Percentiles rank a stretch among this genome's conserved stretches.
Evolutionary conservation across 1,140 invertebrate species (phyloP).

Genomic region (Dreissena rostriformis): DNA sequence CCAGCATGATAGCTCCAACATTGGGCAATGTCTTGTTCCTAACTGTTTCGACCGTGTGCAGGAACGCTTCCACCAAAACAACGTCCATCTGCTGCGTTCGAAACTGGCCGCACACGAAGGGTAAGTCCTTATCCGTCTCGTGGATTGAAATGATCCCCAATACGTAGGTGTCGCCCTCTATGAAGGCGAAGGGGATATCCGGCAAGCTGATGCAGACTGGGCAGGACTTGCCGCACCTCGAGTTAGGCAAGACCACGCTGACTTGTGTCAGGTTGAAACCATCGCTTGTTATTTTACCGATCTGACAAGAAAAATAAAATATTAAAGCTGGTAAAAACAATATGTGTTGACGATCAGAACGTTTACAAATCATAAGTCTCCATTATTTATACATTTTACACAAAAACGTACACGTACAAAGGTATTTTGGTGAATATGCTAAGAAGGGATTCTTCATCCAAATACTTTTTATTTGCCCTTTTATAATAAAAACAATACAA

Average conservation of each 20-base stretch:
- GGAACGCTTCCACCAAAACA: conserved; percentile 69
- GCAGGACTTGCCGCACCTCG: conserved; percentile 64
- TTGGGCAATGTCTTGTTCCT: conserved; percentile 58
- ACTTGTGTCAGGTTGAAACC: conserved; percentile 38
- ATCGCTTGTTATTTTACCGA: conserved; percentile 52
- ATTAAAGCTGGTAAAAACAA: too few relatives aligned
- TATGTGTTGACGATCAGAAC: too few relatives aligned
- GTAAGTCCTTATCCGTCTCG: conserved; percentile 55
- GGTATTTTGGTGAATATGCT: too few relatives aligned
- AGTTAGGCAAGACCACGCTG: conserved; percentile 28
- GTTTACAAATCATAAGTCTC: too few relatives aligned
- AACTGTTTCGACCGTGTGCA: conserved; percentile 64
- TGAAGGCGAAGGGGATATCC: conserved; percentile 59
- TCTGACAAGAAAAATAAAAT: not conserved
- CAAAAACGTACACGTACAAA: too few relatives aligned
- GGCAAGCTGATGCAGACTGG: conserved; percentile 58
- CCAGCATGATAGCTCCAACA: conserved; percentile 72
- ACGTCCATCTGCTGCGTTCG: conserved; percentile 63
- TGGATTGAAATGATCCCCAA: conserved; percentile 75
- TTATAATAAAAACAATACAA: too few relatives aligned
- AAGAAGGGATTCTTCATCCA: too few relatives aligned
- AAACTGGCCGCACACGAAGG: conserved; percentile 66
- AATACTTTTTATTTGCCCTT: too few relatives aligned
- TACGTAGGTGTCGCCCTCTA: conserved; percentile 68
- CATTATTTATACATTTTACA: too few relatives aligned